Conservation (phyloP, 2,113 vertebrate species). For the Prochilodus magdalenae region DNA sequence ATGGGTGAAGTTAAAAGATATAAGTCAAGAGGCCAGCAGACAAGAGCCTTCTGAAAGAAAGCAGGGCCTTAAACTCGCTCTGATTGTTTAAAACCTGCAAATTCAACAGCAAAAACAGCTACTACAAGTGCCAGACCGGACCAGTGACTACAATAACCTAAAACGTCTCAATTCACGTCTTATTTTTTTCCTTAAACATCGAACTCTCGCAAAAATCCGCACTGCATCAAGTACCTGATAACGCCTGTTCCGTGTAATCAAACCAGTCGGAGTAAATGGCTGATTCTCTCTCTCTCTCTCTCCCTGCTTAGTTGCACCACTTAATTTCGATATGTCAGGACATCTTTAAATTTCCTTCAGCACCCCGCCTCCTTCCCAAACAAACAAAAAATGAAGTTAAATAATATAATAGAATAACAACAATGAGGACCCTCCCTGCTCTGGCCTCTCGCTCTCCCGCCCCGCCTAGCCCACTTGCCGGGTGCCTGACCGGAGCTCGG, state of each 20-base stretch:
- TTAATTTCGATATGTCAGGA: conserved; percentile 83
- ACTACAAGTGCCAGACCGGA: conserved; percentile 88
- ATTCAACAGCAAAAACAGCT: conserved; percentile 79
- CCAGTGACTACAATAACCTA: conserved; percentile 82
- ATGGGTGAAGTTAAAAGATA: conserved; percentile 74
- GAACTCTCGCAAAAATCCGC: conserved; percentile 79
- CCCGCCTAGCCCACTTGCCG: background rate
- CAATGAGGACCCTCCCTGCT: conserved; percentile 66
- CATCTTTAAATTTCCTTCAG: conserved; percentile 72
- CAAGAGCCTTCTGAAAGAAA: conserved; percentile 76
- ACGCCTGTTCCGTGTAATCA: conserved; percentile 66
- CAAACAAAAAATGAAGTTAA: conserved; percentile 68
- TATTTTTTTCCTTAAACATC: conserved; percentile 74
- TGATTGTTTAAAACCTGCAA: conserved; percentile 80
- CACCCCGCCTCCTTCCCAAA: conserved; percentile 63
- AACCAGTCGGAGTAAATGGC: conserved; percentile 63
- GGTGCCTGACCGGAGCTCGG: conserved; percentile 62
- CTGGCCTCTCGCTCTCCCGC: conserved; percentile 58
- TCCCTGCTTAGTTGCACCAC: conserved; percentile 54
- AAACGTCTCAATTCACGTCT: conserved; percentile 54
- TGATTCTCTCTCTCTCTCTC: conserved; percentile 22
- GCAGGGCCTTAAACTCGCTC: conserved; percentile 63
- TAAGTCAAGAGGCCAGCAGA: conserved; percentile 78
- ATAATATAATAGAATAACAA: conserved; percentile 67
- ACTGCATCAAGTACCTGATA: conserved; percentile 92